Base-by-base conservation (phyloP, 2,888 invertebrate species). In the Cactoblastis cactorum region DNA sequence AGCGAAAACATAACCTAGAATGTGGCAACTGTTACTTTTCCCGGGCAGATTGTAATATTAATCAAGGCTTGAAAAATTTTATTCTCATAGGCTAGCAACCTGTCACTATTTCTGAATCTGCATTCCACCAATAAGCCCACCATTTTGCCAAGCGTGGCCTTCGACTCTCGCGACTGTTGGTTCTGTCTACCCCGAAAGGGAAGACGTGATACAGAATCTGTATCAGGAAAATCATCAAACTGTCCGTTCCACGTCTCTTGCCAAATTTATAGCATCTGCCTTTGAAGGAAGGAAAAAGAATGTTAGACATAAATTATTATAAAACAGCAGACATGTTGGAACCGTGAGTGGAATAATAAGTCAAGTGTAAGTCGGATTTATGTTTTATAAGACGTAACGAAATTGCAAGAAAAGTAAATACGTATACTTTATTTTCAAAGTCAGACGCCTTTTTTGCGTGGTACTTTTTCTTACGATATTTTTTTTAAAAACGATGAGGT, bases 311-410 rank as follows among this genome's bases (percentile, higher is more conserved):
- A 43, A 43, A 43, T 43, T 43, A 43, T 43, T 43, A 32, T 43
- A 28, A 43, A 43, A 17, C 43, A 43, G 43, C 43, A 6, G 43
- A 43, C 43, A 43, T 43, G 28, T 43, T 9, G 28, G 15, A 17
- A 8, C 11, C 41, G 43, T 28, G 43, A 17, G 43, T n/a, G 28
- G 43, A 43, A 43, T 43, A 43, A 43, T 43, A 43, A 43, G 28
- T 43, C 41, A 32, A 28, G 22, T 15, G 28, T 32, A 15, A 43
- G 43, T 28, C 28, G 43, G 28, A 43, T 43, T 43, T 43, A 43
- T 43, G 43, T 43, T 43, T 43, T 43, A 28, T 43, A 32, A 43
- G 43, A 43, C 24, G 41, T 14, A 43, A 28, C 43, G 17, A 14
- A 15, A 43, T 28, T 28, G 8, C 11, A 28, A 6, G 28, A 28